phyloP scores from a whole-genome alignment of 1,140 invertebrate genomes.

The Halyomorpha halys region DNA sequence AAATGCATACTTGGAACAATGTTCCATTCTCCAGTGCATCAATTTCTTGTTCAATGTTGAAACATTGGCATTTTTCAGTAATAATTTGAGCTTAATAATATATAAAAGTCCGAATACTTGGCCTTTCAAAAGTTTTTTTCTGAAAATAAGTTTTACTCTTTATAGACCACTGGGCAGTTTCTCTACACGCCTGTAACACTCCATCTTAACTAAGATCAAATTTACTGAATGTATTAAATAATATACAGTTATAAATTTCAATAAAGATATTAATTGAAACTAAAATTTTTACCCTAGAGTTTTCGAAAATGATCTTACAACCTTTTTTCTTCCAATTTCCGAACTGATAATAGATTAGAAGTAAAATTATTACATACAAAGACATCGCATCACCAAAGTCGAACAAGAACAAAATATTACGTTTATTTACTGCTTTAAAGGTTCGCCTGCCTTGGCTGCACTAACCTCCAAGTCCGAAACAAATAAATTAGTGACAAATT shows the following conservation, averaged over 20 bases:
- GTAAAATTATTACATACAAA: background rate
- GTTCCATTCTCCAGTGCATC: background rate
- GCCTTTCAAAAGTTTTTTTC: background rate
- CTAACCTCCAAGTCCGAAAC: slow-evolving; percentile 1
- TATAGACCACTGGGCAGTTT: too few relatives aligned
- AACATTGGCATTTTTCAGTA: background rate
- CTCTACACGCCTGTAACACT: too few relatives aligned
- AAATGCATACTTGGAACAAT: background rate
- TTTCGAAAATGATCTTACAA: background rate
- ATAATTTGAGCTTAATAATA: background rate
- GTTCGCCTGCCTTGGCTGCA: background rate
- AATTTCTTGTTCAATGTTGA: background rate
- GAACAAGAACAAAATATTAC: background rate
- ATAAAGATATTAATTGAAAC: too few relatives aligned
- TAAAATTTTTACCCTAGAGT: background rate
- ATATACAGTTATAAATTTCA: too few relatives aligned
- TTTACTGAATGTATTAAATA: too few relatives aligned
- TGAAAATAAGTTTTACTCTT: too few relatives aligned
- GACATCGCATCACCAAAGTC: background rate
- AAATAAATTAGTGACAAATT: background rate
- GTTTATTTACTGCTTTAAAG: background rate
- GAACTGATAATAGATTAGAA: background rate
- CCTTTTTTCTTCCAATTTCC: background rate
- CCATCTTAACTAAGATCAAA: too few relatives aligned
- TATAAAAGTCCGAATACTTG: background rate